Percentiles rank a stretch among this genome's conserved stretches.
These are phyloP conservation scores for Dipodomys stephensi DNA, from an alignment of 2,113 vertebrate species.

Conservation along the genomic window DNA sequence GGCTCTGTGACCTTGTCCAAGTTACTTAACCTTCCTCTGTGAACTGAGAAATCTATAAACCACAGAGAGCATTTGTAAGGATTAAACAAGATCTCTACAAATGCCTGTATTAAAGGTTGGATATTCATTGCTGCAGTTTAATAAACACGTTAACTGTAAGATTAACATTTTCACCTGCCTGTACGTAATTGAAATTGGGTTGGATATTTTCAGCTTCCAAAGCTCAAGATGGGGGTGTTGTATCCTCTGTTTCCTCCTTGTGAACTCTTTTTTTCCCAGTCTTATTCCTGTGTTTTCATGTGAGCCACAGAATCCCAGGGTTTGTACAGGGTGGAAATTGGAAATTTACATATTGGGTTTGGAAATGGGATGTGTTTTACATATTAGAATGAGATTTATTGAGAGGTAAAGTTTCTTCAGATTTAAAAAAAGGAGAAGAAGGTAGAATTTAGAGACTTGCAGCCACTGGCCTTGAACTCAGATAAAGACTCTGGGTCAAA, in stretches of 20 bases:
- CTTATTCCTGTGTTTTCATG: neutral
- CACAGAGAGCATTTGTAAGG: neutral
- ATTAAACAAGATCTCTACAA: neutral
- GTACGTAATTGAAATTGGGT: neutral
- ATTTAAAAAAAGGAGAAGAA: neutral
- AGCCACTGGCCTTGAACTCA: neutral
- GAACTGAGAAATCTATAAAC: neutral
- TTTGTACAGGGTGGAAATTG: neutral
- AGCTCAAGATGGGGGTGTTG: neutral
- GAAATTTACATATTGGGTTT: neutral
- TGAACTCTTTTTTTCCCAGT: accelerated
- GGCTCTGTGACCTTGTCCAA: neutral
- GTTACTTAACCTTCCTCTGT: neutral
- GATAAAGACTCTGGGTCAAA: neutral
- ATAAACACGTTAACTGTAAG: neutral
- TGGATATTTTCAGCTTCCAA: neutral
- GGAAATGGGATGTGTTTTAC: slow-evolving; percentile 14
- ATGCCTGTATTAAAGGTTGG: neutral
- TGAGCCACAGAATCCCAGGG: neutral
- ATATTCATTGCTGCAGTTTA: neutral
- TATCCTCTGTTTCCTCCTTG: neutral
- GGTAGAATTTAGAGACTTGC: neutral
- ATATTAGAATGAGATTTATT: neutral
- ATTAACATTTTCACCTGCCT: neutral
- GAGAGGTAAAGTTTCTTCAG: neutral